Evolutionary conservation across 2,113 vertebrate genomes (phyloP), one percentile per base, ranked within the genome.

Genomic region (Oryzias woworae): DNA sequence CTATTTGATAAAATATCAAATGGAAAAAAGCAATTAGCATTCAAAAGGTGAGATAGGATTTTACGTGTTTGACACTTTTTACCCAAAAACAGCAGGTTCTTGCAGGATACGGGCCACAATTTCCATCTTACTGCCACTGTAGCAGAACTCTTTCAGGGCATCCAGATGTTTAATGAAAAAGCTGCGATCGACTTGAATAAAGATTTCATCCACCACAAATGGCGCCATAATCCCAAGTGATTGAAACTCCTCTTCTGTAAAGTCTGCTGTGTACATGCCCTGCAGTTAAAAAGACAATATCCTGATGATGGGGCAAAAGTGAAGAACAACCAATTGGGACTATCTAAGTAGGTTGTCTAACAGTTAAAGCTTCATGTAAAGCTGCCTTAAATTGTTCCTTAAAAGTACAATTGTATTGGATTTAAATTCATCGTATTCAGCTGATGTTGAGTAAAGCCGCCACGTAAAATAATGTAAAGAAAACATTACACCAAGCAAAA

Each of bases 151-250:
- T 46, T 41, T 75, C 1, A 94, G 74, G 28, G 68, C 83, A 66
- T 90, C 78, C 31, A 93, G 64, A 56, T 76, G 88, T 22, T 90
- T 60, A 2, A 65, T 61, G 41, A 94, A 89, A 72, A 91, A 92
- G 61, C 13, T 67, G 17, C 91, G 85, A 48, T 90, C 88, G 54
- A 93, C 45, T 16, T 88, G 77, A 22, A 78, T 5, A 22, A 93
- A 91, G 55, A 92, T 75, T 61, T 92, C 81, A 56, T 92, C 92
- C 15, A n/a, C 56, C 75, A 94, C 90, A 75, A 90, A 92, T 0
- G 92, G 75, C 0, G 91, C 87, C 89, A 92, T 90, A 23, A 88
- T 58, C 14, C 86, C 91, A 69, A 94, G 72, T 0, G 82, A 88
- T 14, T 68, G 86, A 57, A 93, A 92, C 85, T 92, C 92, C 31